Base-by-base conservation (phyloP, 2,888 invertebrate species). In the Acleris literana region DNA sequence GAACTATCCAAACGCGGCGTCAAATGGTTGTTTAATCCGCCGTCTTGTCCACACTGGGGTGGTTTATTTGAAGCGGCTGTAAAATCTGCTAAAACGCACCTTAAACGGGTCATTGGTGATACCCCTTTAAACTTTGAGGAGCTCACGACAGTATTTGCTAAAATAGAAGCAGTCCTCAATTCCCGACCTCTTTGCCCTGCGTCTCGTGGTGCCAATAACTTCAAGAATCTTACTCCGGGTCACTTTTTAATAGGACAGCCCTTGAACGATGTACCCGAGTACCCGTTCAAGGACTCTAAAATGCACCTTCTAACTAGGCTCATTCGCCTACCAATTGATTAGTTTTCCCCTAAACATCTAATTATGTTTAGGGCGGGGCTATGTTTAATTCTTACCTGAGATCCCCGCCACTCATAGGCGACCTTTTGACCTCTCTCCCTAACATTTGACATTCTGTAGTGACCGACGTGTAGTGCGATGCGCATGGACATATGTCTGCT, bases 151-250 rank as follows among this genome's bases (percentile, higher is more conserved):
- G 46, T 68, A 5, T 64, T 68, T n/a, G 49, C 56, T 20, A 57
- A 61, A 48, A 39, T 64, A 9, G 63, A 52, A 17, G 48, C 48
- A 17, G 48, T 48, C 48, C 52, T 70, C 9, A 70, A 70, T 43
- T 70, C 63, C 5, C 54, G 70, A 16, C 70, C 70, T 9, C 53
- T 70, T 11, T 57, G 56, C 51, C 64, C 68, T 11, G 22, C 67
- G 39, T 62, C 63, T 11, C 65, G 81, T 76, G 70, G 83, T 79
- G 82, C 73, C 74, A 33, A 76, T 76, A 49, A 75, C 48, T 39
- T 69, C 7, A 67, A 68, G 33, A 62, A 56, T 2, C 61, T 68
- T 5, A 68, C 66, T 1, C 70, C 68, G 5, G 70, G 66, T 13
- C 68, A 66, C 62, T 70, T 68, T 44, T 20, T 70, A 4, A 64